Evolutionary conservation across 35 echinoderm and acorn worm genomes (phyloP), one percentile per base, ranked within the genome.

Genomic region (Diadema setosum): DNA sequence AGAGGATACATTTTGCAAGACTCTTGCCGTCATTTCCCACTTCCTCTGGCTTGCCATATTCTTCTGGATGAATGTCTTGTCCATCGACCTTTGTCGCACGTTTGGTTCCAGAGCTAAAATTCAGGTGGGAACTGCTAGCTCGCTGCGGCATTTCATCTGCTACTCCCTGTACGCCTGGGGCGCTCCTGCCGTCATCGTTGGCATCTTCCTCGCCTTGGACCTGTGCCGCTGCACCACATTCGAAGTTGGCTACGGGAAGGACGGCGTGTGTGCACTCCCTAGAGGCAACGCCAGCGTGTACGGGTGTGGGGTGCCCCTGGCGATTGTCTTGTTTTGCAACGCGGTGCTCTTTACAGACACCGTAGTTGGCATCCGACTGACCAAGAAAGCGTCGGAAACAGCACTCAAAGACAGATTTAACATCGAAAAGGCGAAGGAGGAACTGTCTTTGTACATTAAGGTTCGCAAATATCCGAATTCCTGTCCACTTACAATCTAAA

Each of bases 21-120:
- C 58, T 15, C 31, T 84, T 9, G 88, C 81, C 15, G 65, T 67
- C 27, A 49, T 25, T 45, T 61, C 80, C 14, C 88, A 90, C 42
- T 90, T 43, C 50, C 67, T 84, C 81, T 90, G 88, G 88, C 81
- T 90, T 29, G 14, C 88, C 3, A 56, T 65, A 2, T 90, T 90
- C 88, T 90, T 90, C 59, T 90, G 88, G 88, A 90, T 90, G 88
- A 90, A 90, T 27, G 44, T 63, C 2, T 43, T 90, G 1, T 65
- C 90, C 61, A 56, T 92, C 21, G 90, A 92, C 61, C 56, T 92
- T 2, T 32, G 69, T 60, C 61, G 84, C 3, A 92, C 90, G 14
- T 92, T 92, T 63, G 84, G 83, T 25, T 34, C 65, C 39, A 32
- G 41, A 33, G 84, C 46, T 26, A 92, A 64, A n/a, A n/a, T 83